Evolutionary conservation across 2,113 vertebrate species (phyloP), one percentile per base, ranked within the genome.

Genomic region (Gnathonemus longibarbis): DNA sequence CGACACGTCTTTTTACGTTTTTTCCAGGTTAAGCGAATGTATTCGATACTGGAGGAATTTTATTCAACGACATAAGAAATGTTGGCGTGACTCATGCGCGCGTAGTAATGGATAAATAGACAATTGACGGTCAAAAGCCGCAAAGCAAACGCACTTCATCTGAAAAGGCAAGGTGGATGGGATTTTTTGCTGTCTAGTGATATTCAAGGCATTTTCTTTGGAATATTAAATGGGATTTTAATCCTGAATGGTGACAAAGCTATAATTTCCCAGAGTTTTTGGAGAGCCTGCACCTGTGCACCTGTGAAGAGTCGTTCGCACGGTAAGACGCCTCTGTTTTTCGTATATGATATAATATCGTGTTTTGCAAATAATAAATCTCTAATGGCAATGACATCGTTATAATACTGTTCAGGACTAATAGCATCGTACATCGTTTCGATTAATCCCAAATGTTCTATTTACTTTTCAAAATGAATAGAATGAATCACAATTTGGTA

Each of bases 91-190:
- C 92, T 95, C 96, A 94, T 94, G 92, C 95, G 94, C 93, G 95
- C 94, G 95, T 94, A 95, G 92, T 92, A 93, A 94, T 93, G 89
- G 91, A 94, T 91, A 91, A 95, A 92, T 93, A 92, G 93, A 91
- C 94, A 93, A 93, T 94, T 94, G 92, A 94, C 62, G 92, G 92
- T 92, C 94, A 92, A 94, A 92, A 94, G 95, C 95, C 94, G 94
- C 91, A 93, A 93, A 95, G 95, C 94, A 93, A 90, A 95, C 89
- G 91, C 84, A 91, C 92, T 93, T 94, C 92, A 93, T 91, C 92
- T 27, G 90, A 91, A 93, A 96, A 96, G 97, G 96, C 96, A 97
- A 94, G 94, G 95, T 94, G 94, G 93, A 92, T 95, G 93, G 94
- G 92, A 94, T 93, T 94, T 93, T 92, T 91, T 84, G 83, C 88